These are phyloP conservation scores for Scatophagus argus DNA, from an alignment of 2,113 vertebrate genomes.

Conservation along the genomic window DNA sequence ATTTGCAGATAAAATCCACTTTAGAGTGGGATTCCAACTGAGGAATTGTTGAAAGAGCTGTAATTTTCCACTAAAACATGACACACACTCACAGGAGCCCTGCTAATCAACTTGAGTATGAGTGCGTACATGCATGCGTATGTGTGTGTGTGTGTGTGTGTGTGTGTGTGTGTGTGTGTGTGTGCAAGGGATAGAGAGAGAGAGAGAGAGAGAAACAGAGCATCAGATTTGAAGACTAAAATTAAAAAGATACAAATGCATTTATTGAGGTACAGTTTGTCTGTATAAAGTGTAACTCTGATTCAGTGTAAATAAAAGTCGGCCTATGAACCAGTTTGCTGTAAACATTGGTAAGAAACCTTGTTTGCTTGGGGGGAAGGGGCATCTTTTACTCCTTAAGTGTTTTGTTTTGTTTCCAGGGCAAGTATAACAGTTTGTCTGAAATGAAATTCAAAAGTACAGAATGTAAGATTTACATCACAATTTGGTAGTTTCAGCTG, in stretches of 20 bases:
- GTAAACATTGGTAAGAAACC: not conserved
- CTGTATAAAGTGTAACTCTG: not conserved
- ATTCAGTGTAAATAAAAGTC: too few relatives aligned
- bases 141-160: constrained; percentile 29
- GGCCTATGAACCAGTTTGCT: not conserved
- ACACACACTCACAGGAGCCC: constrained; percentile 76
- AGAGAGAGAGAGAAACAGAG: not conserved
- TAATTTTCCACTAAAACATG: constrained; percentile 87
- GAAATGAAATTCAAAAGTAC: not conserved
- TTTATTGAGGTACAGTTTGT: constrained; percentile 4
- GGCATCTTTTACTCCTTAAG: too few relatives aligned
- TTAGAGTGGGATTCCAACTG: constrained; percentile 82
- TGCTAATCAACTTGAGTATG: constrained; percentile 64
- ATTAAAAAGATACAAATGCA: constrained; percentile 38
- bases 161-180: constrained; percentile 50
- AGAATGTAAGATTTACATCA: too few relatives aligned
- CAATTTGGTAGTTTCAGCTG: too few relatives aligned
- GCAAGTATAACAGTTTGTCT: not conserved
- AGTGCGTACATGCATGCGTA: constrained; percentile 51
- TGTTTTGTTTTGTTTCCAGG: not conserved
- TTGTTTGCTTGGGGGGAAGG: too few relatives aligned
- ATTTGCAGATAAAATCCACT: constrained; percentile 87
- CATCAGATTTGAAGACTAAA: constrained; percentile 26
- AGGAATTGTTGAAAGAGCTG: constrained; percentile 86
- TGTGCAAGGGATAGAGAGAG: constrained; percentile 7